These are phyloP conservation scores for Percopsis transmontana DNA, from an alignment of 2,113 vertebrate genomes.

Conservation along the genomic window DNA sequence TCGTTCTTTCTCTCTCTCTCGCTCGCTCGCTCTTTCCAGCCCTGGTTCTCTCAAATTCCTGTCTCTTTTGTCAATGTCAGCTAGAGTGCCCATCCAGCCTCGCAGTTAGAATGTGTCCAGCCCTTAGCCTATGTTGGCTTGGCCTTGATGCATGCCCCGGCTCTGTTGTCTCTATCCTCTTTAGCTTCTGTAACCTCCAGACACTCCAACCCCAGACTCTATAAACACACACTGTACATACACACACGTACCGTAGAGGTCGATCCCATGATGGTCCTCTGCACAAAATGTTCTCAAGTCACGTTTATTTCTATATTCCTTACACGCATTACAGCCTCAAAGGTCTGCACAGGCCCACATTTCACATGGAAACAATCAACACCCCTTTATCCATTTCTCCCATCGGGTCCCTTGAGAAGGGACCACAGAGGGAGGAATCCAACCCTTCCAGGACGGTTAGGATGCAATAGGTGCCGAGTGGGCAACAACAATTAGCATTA, in stretches of 20 bases:
- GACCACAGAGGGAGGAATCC: too few relatives aligned
- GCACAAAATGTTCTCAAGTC: background rate
- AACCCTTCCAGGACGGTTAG: too few relatives aligned
- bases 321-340: conserved; percentile 37
- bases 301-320: conserved; percentile 16
- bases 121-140: too few relatives aligned
- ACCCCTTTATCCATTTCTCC: too few relatives aligned
- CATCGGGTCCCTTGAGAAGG: too few relatives aligned
- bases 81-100: conserved; percentile 12
- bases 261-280: too few relatives aligned
- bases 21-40: background rate
- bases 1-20: conserved; percentile 1
- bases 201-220: background rate
- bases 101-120: background rate
- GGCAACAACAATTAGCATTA: too few relatives aligned
- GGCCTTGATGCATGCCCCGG: background rate
- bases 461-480: too few relatives aligned
- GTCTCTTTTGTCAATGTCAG: conserved; percentile 2
- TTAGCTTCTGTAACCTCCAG: conserved; percentile 23
- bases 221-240: too few relatives aligned
- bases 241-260: background rate
- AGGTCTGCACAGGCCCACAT: too few relatives aligned
- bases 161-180: conserved; percentile 19
- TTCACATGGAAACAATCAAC: background rate
- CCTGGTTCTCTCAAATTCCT: background rate